Conservation (phyloP, 2,113 vertebrate species). For the Phyllopteryx taeniolatus region DNA sequence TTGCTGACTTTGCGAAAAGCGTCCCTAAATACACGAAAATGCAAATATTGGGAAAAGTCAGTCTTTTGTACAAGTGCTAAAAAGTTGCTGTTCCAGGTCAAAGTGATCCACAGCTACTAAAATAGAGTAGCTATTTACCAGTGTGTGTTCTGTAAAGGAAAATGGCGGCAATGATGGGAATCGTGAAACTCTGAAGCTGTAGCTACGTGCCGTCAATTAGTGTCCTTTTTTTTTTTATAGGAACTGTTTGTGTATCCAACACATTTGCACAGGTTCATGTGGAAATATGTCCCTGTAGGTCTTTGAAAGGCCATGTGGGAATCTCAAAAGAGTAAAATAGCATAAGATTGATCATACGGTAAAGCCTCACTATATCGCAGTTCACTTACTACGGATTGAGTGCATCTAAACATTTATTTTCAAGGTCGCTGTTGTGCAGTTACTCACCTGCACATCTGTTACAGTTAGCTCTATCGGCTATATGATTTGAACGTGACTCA, state of each 20-base stretch:
- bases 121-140: not conserved
- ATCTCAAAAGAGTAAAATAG: too few relatives aligned
- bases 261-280: not conserved
- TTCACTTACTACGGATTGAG: too few relatives aligned
- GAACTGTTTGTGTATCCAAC: not conserved
- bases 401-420: too few relatives aligned
- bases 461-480: too few relatives aligned
- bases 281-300: too few relatives aligned
- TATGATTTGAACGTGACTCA: too few relatives aligned
- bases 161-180: not conserved
- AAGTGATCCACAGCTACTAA: not conserved
- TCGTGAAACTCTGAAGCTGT: not conserved
- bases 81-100: not conserved
- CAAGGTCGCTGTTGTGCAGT: too few relatives aligned
- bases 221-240: too few relatives aligned
- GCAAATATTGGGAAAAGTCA: not conserved
- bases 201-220: not conserved
- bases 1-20: not conserved
- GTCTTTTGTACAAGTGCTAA: not conserved
- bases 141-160: not conserved
- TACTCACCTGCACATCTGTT: too few relatives aligned
- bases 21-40: not conserved
- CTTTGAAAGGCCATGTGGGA: too few relatives aligned
- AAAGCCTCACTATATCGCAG: too few relatives aligned
- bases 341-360: too few relatives aligned